Evolutionary conservation across 2,797 vertebrate species (phyloP).

Genomic region (Craterocephalus amniculus): DNA sequence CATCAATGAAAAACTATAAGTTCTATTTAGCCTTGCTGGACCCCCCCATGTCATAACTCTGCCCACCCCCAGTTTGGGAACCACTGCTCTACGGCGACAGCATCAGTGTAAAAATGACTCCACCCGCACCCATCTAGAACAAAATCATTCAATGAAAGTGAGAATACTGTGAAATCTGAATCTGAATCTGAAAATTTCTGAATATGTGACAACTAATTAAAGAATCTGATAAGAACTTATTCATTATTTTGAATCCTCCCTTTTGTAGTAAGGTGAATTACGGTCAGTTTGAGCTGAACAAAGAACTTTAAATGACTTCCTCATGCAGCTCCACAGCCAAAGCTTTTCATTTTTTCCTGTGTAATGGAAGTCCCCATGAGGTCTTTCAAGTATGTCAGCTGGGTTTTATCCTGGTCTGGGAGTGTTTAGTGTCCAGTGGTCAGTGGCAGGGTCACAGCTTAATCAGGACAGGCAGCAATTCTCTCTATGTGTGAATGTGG

Average conservation of each 20-base stretch:
- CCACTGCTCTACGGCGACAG: slow-evolving; percentile 1
- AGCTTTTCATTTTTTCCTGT: slow-evolving; percentile 20
- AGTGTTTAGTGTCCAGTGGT: slow-evolving; percentile 77
- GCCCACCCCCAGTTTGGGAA: too few species aligned
- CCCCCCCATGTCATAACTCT: too few species aligned
- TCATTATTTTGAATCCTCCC: background rate
- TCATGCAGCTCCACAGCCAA: slow-evolving; percentile 46
- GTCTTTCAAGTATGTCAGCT: slow-evolving; percentile 45
- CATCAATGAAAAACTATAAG: too few species aligned
- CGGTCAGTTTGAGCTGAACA: slow-evolving; percentile 34
- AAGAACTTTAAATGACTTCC: slow-evolving; percentile 68
- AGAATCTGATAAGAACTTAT: background rate
- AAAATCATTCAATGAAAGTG: background rate
- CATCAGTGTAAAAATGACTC: slow-evolving; percentile 21
- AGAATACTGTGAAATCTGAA: too few species aligned
- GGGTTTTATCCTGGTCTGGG: slow-evolving; percentile 67
- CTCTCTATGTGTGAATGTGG: slow-evolving; percentile 32
- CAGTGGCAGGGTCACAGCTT: slow-evolving; percentile 71
- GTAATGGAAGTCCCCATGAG: slow-evolving; percentile 59
- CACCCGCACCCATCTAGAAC: background rate
- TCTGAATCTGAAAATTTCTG: background rate
- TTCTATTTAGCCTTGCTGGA: too few species aligned
- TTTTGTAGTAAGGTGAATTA: slow-evolving; percentile 1
- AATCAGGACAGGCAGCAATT: slow-evolving; percentile 65
- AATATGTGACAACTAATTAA: background rate